Conservation (phyloP, 1,140 invertebrate genomes). For the Atta texana region DNA sequence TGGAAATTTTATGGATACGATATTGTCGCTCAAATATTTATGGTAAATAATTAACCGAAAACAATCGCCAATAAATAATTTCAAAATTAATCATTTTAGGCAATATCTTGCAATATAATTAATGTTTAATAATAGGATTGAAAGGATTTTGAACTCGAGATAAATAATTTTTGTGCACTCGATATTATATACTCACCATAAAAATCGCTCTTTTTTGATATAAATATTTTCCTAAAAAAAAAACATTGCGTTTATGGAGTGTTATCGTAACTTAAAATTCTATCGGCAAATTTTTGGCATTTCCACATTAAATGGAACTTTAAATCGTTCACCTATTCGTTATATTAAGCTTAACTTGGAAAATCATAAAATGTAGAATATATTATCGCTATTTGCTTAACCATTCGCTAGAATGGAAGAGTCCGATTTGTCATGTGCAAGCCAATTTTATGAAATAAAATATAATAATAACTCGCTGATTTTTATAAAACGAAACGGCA, state of each 20-base stretch:
- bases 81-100: conserved; percentile 41
- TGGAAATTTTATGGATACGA: conserved; percentile 36
- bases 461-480: not conserved
- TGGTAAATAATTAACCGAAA: conserved; percentile 36
- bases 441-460: conserved; percentile 41
- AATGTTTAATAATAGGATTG: not conserved
- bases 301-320: conserved; percentile 33
- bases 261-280: conserved; percentile 14
- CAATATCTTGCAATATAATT: conserved; percentile 23
- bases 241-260: not conserved
- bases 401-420: not conserved
- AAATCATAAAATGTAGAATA: conserved; percentile 16
- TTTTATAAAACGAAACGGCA: not conserved
- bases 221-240: conserved; percentile 10
- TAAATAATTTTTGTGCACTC: conserved; percentile 8
- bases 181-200: not conserved
- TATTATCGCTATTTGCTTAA: conserved; percentile 41
- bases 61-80: conserved; percentile 39
- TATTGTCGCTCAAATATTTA: conserved; percentile 35
- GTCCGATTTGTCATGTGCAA: conserved; percentile 21
- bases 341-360: conserved; percentile 5
- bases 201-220: conserved; percentile 35
- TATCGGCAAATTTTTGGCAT: conserved; percentile 13
- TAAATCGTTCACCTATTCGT: not conserved
- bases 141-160: not conserved